Percentiles rank a stretch among this genome's conserved stretches.
Evolutionary conservation across 2,113 vertebrate genomes (phyloP).

Genomic region (Probosciger aterrimus): DNA sequence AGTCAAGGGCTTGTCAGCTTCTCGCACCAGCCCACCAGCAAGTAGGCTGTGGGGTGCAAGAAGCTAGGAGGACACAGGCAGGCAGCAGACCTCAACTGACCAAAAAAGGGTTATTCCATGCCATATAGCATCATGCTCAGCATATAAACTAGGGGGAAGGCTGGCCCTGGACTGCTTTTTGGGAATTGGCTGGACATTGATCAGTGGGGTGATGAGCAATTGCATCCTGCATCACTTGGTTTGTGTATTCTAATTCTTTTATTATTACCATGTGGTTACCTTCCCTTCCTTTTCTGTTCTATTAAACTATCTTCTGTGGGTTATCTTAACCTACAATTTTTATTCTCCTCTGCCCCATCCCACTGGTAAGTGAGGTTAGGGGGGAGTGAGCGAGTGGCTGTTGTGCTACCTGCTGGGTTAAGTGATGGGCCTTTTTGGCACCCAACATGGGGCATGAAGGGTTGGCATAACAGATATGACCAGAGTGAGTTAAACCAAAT

Average conservation of each 20-base stretch:
- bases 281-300: background rate
- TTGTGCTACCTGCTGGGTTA: background rate
- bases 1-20: background rate
- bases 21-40: background rate
- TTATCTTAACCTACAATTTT: background rate
- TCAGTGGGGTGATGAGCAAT: background rate
- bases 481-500: background rate
- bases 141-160: background rate
- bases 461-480: background rate
- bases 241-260: background rate
- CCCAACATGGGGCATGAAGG: background rate
- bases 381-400: background rate
- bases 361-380: background rate
- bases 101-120: background rate
- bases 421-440: accelerated
- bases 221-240: background rate
- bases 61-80: background rate
- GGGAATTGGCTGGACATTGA: background rate
- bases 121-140: background rate
- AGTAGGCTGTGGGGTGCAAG: background rate
- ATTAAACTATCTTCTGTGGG: background rate
- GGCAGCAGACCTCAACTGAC: background rate
- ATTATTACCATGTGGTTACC: background rate
- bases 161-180: too few relatives aligned
- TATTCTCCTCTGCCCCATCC: background rate